Evolutionary conservation across 2,888 invertebrate species (phyloP).

Genomic region (Creontiades dilutus): DNA sequence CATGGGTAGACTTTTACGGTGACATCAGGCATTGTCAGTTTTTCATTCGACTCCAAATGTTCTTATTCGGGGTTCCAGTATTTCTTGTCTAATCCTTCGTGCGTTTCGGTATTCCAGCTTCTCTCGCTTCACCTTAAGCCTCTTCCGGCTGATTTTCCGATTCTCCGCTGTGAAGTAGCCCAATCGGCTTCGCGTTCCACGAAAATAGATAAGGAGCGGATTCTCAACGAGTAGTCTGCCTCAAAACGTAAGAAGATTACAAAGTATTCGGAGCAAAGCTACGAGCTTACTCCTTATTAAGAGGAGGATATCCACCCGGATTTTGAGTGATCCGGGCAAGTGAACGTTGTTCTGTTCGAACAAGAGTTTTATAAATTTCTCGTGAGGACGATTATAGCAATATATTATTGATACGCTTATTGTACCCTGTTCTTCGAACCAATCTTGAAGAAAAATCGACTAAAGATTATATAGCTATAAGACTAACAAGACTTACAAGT

Average conservation of each 20-base stretch:
- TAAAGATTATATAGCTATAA: too few species aligned
- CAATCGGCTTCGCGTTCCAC: background rate
- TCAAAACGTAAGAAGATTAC: constrained; percentile 26
- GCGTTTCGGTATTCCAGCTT: background rate
- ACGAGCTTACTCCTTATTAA: background rate
- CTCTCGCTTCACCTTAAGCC: background rate
- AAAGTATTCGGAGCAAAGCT: constrained; percentile 11
- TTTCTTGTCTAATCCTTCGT: background rate
- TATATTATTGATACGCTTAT: too few species aligned
- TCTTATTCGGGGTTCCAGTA: background rate
- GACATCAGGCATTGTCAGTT: too few species aligned
- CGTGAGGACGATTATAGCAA: too few species aligned
- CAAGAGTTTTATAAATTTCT: too few species aligned
- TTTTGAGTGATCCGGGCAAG: background rate
- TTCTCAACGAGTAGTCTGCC: background rate
- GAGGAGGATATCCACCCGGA: background rate
- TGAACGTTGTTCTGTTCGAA: background rate
- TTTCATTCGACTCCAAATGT: background rate
- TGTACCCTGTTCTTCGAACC: too few species aligned
- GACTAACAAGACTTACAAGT: too few species aligned
- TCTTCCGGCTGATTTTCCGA: constrained; percentile 5
- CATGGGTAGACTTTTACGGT: too few species aligned
- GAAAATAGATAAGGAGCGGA: constrained; percentile 21
- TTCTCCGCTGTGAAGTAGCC: background rate
- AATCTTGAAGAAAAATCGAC: too few species aligned